Evolutionary conservation across 2,797 vertebrate species (phyloP), one percentile per base, ranked within the genome.

Genomic region (Catostomus latipinnis): DNA sequence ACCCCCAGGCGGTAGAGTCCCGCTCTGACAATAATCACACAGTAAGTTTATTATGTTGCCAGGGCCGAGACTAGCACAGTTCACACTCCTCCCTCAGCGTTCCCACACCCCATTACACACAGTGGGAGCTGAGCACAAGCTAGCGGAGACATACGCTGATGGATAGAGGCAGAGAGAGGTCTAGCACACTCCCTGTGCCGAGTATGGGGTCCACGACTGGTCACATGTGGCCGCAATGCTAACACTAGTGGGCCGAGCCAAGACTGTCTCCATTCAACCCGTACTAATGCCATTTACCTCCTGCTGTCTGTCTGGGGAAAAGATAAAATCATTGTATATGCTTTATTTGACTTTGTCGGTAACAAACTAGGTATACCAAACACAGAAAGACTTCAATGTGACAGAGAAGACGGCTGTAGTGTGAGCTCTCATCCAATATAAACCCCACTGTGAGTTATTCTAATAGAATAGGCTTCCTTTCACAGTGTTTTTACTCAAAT

Each of bases 71-170:
- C 89, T 82, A 89, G 87, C 72, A 87, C 88, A 91, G 78, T 90
- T 81, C 87, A 89, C 80, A 84, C 85, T 65, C 83, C 89, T 92
- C 90, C 90, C 90, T 87, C 89, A 34, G 34, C 34, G 2, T 34
- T 72, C 84, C 88, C 87, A 92, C 90, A 93, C 91, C 93, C 91
- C 93, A 93, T 93, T 93, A 92, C 89, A 90, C 91, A 90, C 91
- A 84, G 91, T 88, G 56, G 69, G 82, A 69, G 82, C 56, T 1
- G 53, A 61, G 70, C 16, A 67, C n/a, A 0, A 86, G 86, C 87
- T 87, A 85, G 87, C 83, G 87, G 88, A 84, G 82, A 87, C 78
- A 85, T 86, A 76, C 86, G 82, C 89, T 91, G 89, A 80, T 89
- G 88, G 85, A 91, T 87, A 86, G 88, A 86, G 85, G 83, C 81